Percentiles rank a stretch among this genome's conserved stretches.
phyloP scores from a whole-genome alignment of 2,113 vertebrate species.

The Paradoxurus hermaphroditus region DNA sequence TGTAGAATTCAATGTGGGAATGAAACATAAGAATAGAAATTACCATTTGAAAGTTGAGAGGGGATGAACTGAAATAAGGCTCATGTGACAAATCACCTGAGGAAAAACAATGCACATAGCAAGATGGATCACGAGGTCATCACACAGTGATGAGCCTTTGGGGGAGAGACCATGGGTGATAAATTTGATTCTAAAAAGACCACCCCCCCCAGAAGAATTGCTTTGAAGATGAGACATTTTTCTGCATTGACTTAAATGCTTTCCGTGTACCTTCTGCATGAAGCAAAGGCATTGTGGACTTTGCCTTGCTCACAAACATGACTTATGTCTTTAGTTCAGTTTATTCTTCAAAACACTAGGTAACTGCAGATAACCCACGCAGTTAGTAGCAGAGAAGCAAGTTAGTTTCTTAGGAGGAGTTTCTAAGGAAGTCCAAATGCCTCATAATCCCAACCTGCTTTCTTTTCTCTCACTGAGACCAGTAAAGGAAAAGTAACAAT shows the following conservation, averaged over 20 bases:
- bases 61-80: conserved; percentile 27
- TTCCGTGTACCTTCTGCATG: not conserved
- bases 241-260: not conserved
- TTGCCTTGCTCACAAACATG: not conserved
- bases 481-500: not conserved
- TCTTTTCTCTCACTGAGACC: not conserved
- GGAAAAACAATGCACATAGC: not conserved
- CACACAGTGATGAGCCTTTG: not conserved
- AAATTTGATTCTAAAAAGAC: conserved; percentile 6
- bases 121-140: not conserved
- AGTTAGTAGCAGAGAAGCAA: not conserved
- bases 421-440: not conserved
- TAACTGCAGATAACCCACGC: not conserved
- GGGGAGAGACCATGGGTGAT: not conserved
- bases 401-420: not conserved
- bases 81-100: conserved; percentile 38
- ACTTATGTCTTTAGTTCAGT: not conserved
- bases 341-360: not conserved
- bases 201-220: not conserved
- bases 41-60: conserved; percentile 44
- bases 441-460: not conserved
- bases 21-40: conserved; percentile 55
- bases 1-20: not conserved
- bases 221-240: conserved; percentile 8
- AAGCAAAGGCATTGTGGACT: not conserved